phyloP scores from a whole-genome alignment of 2,888 invertebrate species.

The Therioaphis trifolii region DNA sequence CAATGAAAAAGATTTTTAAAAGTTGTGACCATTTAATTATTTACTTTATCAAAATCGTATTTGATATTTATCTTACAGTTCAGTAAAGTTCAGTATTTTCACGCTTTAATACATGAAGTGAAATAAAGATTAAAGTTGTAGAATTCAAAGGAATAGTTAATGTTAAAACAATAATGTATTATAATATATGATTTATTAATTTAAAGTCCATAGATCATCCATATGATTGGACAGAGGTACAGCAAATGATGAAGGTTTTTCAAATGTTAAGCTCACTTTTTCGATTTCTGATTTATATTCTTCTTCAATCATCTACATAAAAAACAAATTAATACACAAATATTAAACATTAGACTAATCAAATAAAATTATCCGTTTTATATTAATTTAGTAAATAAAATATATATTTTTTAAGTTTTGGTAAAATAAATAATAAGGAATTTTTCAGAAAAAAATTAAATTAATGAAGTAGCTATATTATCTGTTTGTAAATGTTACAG shows the following conservation, averaged over 20 bases:
- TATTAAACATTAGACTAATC: background rate
- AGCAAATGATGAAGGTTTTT: conserved; percentile 62
- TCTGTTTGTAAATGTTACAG: no score
- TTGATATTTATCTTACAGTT: no score
- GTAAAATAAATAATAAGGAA: no score
- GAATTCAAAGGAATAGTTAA: background rate
- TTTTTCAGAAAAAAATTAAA: no score
- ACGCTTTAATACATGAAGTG: no score
- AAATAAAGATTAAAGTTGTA: background rate
- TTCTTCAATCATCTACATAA: conserved; percentile 78
- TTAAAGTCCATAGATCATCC: conserved; percentile 53
- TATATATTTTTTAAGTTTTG: no score
- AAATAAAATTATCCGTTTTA: background rate
- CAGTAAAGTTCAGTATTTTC: no score
- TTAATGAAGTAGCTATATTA: no score
- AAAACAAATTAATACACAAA: background rate
- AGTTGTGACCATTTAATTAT: no score
- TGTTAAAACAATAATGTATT: background rate
- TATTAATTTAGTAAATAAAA: background rate
- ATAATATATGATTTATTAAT: conserved; percentile 5
- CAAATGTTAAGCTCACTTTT: conserved; percentile 67
- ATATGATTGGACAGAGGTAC: conserved; percentile 61
- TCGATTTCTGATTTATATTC: conserved; percentile 82
- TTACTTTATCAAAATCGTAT: no score
- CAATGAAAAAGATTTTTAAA: no score